These are phyloP conservation scores for Balaenoptera acutorostrata DNA, from an alignment of 2,113 vertebrate species.

Conservation along the genomic window DNA sequence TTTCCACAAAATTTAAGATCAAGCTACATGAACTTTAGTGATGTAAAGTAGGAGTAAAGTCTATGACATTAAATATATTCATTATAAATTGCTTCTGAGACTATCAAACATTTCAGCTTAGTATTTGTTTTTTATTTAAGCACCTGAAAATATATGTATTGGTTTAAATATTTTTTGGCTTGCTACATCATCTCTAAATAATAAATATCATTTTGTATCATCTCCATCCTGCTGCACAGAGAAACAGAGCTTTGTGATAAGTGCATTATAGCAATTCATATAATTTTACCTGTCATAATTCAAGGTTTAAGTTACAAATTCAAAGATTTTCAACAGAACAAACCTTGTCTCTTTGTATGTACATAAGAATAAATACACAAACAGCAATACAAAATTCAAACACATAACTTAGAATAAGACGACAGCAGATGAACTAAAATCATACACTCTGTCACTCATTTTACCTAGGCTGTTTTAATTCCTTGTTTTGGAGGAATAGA, in stretches of 20 bases:
- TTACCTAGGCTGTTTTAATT: not conserved
- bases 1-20: conserved; percentile 52
- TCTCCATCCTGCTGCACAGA: conserved; percentile 21
- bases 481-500: not conserved
- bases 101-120: conserved; percentile 51
- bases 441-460: not conserved
- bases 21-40: not conserved
- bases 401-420: conserved; percentile 1
- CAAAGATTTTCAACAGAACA: conserved; percentile 31
- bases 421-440: not conserved
- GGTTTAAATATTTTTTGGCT: conserved; percentile 30
- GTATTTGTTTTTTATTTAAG: conserved; percentile 58
- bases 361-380: conserved; percentile 7
- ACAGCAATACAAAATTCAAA: conserved; percentile 42
- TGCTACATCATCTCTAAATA: conserved; percentile 52
- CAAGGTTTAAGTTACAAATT: conserved; percentile 57
- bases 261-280: conserved; percentile 39
- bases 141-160: conserved; percentile 54
- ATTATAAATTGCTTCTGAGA: conserved; percentile 40
- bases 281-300: conserved; percentile 65
- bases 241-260: conserved; percentile 37
- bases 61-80: not conserved
- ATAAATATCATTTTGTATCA: conserved; percentile 58
- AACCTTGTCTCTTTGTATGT: not conserved
- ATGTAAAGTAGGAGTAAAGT: not conserved